These are phyloP conservation scores for Brachynemurus nebulosus DNA, from an alignment of 2,888 invertebrate species.

Conservation along the genomic window DNA sequence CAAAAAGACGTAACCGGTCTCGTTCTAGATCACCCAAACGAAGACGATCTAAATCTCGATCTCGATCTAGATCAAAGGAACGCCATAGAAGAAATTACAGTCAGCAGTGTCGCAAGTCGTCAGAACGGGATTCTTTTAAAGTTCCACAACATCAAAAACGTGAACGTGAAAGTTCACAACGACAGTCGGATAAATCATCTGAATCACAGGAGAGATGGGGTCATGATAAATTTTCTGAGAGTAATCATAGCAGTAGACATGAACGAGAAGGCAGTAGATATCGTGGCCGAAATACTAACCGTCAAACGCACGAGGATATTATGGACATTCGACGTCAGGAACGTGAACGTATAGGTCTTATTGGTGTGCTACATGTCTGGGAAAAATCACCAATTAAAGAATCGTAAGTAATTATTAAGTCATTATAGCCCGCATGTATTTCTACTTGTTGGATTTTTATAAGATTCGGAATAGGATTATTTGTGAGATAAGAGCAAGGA, in stretches of 20 bases:
- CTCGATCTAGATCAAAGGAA: too few species aligned
- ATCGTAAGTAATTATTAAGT: slow-evolving; percentile 39
- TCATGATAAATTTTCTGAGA: slow-evolving; percentile 24
- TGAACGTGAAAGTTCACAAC: not conserved
- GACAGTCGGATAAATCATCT: slow-evolving; percentile 3
- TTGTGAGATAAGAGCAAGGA: too few species aligned
- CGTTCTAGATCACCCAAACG: too few species aligned
- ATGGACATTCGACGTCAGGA: slow-evolving; percentile 57
- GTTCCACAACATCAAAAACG: too few species aligned
- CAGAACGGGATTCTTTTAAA: too few species aligned
- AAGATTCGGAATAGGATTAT: too few species aligned
- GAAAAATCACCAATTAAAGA: slow-evolving; percentile 56
- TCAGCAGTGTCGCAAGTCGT: too few species aligned
- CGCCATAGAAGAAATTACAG: too few species aligned
- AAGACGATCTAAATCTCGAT: too few species aligned
- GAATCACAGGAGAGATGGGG: slow-evolving; percentile 22
- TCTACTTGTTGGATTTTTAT: not conserved
- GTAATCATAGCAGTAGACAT: slow-evolving; percentile 11
- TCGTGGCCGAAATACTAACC: slow-evolving; percentile 14
- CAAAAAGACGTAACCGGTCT: too few species aligned
- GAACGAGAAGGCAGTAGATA: slow-evolving; percentile 9
- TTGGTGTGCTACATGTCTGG: slow-evolving; percentile 58
- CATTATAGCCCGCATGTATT: not conserved
- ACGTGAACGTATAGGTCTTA: slow-evolving; percentile 57
- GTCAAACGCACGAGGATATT: slow-evolving; percentile 41